phyloP scores from a whole-genome alignment of 1,140 invertebrate genomes.

The Armadillidium nasatum region DNA sequence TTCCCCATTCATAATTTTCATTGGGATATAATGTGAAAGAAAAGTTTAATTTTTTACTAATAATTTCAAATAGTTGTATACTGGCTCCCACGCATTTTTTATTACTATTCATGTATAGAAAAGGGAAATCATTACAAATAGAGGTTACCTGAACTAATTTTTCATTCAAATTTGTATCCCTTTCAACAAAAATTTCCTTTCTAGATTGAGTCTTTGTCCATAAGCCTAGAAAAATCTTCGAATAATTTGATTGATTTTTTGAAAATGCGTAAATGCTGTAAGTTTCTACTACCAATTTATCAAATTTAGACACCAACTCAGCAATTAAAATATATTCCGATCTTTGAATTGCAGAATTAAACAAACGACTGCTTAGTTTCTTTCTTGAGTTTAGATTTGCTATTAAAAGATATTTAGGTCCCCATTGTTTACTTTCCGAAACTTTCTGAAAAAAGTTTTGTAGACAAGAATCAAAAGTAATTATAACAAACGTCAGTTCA shows the following conservation, averaged over 20 bases:
- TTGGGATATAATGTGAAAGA: neutral
- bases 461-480: too few relatives aligned
- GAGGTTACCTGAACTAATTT: neutral
- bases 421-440: neutral
- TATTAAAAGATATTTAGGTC: neutral
- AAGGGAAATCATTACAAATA: constrained; percentile 8
- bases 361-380: neutral
- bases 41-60: neutral
- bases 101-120: neutral
- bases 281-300: neutral
- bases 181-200: neutral
- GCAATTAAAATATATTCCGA: neutral
- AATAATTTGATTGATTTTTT: neutral
- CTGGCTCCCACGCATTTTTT: neutral
- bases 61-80: neutral
- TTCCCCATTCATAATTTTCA: neutral
- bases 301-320: neutral
- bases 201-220: neutral
- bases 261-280: neutral
- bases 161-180: neutral
- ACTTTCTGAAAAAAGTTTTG: too few relatives aligned
- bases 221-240: neutral
- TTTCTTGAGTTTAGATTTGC: neutral
- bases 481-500: too few relatives aligned
- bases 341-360: neutral